A percentile compares a stretch with the other conserved stretches of the same genome.
These are phyloP conservation scores for Stichopus chloronotus DNA, from an alignment of 35 echinoderm and acorn worm species.

Conservation along the genomic window DNA sequence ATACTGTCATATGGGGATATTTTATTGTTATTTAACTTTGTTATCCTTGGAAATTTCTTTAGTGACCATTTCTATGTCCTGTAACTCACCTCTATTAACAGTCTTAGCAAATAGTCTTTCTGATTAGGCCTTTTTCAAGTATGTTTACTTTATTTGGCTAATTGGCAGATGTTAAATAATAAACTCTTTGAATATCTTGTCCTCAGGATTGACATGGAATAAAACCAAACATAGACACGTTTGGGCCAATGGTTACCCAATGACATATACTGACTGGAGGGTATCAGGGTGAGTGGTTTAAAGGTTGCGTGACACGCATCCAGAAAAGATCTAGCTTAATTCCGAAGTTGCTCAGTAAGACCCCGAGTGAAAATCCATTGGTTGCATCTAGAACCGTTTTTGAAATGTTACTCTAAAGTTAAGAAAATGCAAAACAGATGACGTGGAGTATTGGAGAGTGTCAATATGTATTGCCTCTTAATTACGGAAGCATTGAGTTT, in stretches of 20 bases:
- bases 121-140: too few relatives aligned
- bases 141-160: too few relatives aligned
- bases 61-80: too few relatives aligned
- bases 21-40: too few relatives aligned
- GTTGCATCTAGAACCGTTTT: background rate
- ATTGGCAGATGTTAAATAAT: too few relatives aligned
- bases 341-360: background rate
- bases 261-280: constrained; percentile 5
- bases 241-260: background rate
- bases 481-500: too few relatives aligned
- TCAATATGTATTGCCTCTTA: too few relatives aligned
- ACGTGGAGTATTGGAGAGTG: background rate
- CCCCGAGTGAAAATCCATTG: background rate
- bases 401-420: background rate
- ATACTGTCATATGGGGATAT: too few relatives aligned
- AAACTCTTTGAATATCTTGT: background rate
- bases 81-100: too few relatives aligned
- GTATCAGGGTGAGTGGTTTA: background rate
- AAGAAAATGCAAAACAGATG: background rate
- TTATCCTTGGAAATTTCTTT: too few relatives aligned
- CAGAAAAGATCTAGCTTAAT: too few relatives aligned
- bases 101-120: too few relatives aligned
- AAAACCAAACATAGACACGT: background rate
- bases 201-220: background rate
- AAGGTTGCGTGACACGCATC: background rate